A percentile compares a stretch with the other conserved stretches of the same genome.
Evolutionary conservation across 1,140 invertebrate species (phyloP).

Genomic region (Proales similis): DNA sequence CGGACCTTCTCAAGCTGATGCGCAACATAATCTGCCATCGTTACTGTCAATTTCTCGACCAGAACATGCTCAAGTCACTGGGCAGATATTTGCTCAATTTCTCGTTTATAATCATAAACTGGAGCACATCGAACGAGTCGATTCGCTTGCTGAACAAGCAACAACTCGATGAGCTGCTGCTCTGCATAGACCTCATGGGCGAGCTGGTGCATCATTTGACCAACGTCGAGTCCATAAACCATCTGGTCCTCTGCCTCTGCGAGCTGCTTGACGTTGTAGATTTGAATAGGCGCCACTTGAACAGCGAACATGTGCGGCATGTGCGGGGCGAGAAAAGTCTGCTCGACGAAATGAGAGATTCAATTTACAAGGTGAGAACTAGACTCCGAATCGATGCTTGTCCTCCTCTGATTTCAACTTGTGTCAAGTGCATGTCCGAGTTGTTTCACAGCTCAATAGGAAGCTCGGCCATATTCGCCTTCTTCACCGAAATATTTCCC

Average conservation of each 20-base stretch:
- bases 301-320: no score
- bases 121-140: neutral
- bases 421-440: conserved; percentile 21
- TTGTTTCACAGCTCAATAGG: conserved; percentile 28
- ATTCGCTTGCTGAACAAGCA: neutral
- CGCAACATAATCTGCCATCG: conserved; percentile 6
- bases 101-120: conserved; percentile 16
- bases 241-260: conserved; percentile 29
- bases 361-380: conserved; percentile 7
- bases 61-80: neutral
- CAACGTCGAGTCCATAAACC: conserved; percentile 21
- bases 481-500: conserved; percentile 34
- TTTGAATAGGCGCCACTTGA: no score
- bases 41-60: conserved; percentile 21
- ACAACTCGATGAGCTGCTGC: conserved; percentile 15
- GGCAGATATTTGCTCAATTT: conserved; percentile 2
- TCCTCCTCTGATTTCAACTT: neutral
- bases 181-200: conserved; percentile 10
- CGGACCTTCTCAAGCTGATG: conserved; percentile 5
- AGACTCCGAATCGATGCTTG: neutral
- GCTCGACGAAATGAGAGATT: conserved; percentile 4
- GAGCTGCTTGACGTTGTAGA: conserved; percentile 22
- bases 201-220: conserved; percentile 13
- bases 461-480: conserved; percentile 19
- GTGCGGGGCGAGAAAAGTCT: neutral